Conservation (phyloP, 2,113 vertebrate genomes). For the Gracilinanus agilis region DNA sequence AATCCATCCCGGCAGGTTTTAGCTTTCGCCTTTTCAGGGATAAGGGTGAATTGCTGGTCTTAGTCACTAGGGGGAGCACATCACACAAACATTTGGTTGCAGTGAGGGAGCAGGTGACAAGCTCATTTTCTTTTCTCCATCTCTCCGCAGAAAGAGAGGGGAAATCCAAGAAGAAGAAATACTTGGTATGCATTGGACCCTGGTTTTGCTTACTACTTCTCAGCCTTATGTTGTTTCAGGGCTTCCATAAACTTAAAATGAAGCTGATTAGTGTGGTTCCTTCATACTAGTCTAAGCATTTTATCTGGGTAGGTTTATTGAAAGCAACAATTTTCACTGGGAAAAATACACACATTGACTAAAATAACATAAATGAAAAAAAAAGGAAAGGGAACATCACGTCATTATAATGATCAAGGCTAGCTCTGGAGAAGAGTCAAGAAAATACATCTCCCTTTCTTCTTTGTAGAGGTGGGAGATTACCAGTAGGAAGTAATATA, state of each 20-base stretch:
- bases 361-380: not conserved
- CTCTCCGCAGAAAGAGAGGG: not conserved
- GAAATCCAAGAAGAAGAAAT: not conserved
- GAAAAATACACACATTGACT: not conserved
- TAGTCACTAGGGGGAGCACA: constrained; percentile 67
- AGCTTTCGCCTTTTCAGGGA: not conserved
- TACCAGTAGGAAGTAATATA: not conserved
- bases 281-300: not conserved
- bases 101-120: not conserved
- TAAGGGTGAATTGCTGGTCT: not conserved
- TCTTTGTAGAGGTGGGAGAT: not conserved
- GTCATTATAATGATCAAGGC: not conserved
- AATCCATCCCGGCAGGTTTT: not conserved
- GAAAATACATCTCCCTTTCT: not conserved
- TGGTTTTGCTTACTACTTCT: not conserved
- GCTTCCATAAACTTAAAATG: not conserved
- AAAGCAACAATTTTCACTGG: not conserved
- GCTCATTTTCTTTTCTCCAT: not conserved
- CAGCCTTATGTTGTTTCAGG: not conserved
- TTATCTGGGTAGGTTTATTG: not conserved
- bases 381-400: not conserved
- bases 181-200: not conserved
- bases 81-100: constrained; percentile 34
- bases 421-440: not conserved
- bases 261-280: not conserved